phyloP scores from a whole-genome alignment of 2,888 invertebrate species.

The Odontothrips loti region DNA sequence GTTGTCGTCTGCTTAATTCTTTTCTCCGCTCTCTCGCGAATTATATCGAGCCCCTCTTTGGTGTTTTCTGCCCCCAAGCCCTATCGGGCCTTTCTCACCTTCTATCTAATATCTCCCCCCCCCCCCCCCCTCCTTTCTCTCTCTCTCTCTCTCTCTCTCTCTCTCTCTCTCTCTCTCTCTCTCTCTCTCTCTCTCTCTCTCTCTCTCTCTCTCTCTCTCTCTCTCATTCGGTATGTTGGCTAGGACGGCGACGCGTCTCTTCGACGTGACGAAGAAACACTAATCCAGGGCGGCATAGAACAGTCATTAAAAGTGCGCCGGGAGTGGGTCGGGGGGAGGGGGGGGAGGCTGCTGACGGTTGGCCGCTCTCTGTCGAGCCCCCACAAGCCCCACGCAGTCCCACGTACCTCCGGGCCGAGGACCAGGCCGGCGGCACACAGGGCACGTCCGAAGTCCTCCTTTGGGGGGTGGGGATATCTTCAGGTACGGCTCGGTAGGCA shows the following conservation, averaged over 20 bases:
- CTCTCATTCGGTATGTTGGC: neutral
- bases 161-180: neutral
- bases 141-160: neutral
- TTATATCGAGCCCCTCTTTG: too few relatives aligned
- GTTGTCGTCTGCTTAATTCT: neutral
- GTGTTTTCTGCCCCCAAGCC: too few relatives aligned
- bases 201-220: neutral
- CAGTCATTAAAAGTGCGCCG: slow-evolving; percentile 10
- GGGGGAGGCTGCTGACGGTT: neutral
- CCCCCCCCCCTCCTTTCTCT: neutral
- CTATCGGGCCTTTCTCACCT: too few relatives aligned
- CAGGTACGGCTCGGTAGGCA: too few relatives aligned
- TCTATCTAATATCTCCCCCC: neutral
- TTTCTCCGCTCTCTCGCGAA: neutral
- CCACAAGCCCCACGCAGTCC: neutral
- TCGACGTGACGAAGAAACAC: neutral
- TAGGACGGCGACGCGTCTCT: neutral
- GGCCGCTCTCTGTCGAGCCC: neutral
- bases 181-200: neutral
- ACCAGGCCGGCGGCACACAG: too few relatives aligned
- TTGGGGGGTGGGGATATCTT: too few relatives aligned
- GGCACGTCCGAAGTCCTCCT: too few relatives aligned
- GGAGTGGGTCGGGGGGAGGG: neutral
- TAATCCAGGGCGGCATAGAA: slow-evolving; percentile 11
- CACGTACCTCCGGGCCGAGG: too few relatives aligned